Evolutionary conservation across 1,140 invertebrate genomes (phyloP).

Genomic region (Dryas iulia): DNA sequence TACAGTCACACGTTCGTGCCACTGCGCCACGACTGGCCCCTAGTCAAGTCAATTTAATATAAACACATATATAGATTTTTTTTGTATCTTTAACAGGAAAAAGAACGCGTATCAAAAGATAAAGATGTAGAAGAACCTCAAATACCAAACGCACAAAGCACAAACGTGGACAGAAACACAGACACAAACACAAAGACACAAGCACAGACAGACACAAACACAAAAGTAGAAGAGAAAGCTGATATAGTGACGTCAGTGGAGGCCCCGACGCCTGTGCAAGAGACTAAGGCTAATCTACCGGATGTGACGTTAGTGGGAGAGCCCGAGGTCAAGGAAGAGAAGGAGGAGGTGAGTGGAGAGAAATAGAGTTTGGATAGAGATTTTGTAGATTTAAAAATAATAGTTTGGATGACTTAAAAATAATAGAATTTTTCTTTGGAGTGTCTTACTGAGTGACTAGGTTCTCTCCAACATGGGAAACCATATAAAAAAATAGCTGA

Average conservation of each 20-base stretch:
- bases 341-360: slow-evolving; percentile 66
- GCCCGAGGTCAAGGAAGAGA: slow-evolving; percentile 43
- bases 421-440: too few species aligned
- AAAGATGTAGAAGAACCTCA: slow-evolving; percentile 25
- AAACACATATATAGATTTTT: not conserved
- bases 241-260: slow-evolving; percentile 7
- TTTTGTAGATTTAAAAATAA: too few species aligned
- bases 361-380: too few species aligned
- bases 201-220: not conserved
- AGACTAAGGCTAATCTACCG: slow-evolving; percentile 50
- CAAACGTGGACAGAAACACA: slow-evolving; percentile 28
- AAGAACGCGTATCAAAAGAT: slow-evolving; percentile 54
- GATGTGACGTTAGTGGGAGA: slow-evolving; percentile 65
- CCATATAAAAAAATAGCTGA: too few species aligned
- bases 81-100: slow-evolving; percentile 44
- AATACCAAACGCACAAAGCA: slow-evolving; percentile 26
- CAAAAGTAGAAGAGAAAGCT: slow-evolving; percentile 39
- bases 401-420: too few species aligned
- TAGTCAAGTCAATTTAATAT: too few species aligned
- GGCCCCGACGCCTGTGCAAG: slow-evolving; percentile 22
- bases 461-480: too few species aligned
- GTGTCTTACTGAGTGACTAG: too few species aligned
- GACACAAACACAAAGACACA: slow-evolving; percentile 7
- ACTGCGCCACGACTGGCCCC: too few species aligned
- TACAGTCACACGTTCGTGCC: too few species aligned